Conservation (phyloP, 2,888 invertebrate species). For the Tipula vernalis region DNA sequence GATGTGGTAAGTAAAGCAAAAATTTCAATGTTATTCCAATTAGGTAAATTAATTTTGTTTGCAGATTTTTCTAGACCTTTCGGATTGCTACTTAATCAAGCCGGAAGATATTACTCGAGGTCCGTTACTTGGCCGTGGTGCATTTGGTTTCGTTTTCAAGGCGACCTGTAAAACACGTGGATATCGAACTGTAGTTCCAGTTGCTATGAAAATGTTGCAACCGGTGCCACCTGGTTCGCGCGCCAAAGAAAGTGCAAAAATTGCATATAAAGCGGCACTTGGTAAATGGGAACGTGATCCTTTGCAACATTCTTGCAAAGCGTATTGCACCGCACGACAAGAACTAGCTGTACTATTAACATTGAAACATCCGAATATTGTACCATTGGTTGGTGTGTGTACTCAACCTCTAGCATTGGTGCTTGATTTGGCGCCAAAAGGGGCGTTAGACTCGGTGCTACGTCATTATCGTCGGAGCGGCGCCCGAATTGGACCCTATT, state of each 20-base stretch:
- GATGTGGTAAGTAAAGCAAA: conserved; percentile 54
- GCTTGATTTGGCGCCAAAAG: conserved; percentile 82
- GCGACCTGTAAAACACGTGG: conserved; percentile 54
- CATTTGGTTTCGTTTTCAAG: conserved; percentile 93
- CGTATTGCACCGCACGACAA: conserved; percentile 91
- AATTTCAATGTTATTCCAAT: neutral
- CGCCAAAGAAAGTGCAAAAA: conserved; percentile 34
- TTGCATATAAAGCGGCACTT: conserved; percentile 48
- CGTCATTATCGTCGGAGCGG: conserved; percentile 79
- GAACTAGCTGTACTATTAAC: conserved; percentile 80
- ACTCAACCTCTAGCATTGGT: conserved; percentile 80
- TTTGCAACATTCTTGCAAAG: conserved; percentile 82
- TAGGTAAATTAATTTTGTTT: conserved; percentile 16
- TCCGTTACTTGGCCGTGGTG: conserved; percentile 80
- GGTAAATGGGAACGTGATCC: conserved; percentile 93
- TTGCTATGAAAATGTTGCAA: conserved; percentile 93
- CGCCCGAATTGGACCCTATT: conserved; percentile 63
- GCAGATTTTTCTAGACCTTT: conserved; percentile 76
- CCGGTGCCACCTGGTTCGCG: conserved; percentile 69
- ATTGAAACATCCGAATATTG: conserved; percentile 82
- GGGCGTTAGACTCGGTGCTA: conserved; percentile 74
- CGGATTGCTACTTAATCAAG: conserved; percentile 65
- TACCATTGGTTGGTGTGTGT: conserved; percentile 83
- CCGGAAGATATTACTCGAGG: conserved; percentile 69
- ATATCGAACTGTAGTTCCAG: conserved; percentile 46